Evolutionary conservation across 2,113 vertebrate species (phyloP), one percentile per base, ranked within the genome.

Genomic region (Caranx ignobilis): DNA sequence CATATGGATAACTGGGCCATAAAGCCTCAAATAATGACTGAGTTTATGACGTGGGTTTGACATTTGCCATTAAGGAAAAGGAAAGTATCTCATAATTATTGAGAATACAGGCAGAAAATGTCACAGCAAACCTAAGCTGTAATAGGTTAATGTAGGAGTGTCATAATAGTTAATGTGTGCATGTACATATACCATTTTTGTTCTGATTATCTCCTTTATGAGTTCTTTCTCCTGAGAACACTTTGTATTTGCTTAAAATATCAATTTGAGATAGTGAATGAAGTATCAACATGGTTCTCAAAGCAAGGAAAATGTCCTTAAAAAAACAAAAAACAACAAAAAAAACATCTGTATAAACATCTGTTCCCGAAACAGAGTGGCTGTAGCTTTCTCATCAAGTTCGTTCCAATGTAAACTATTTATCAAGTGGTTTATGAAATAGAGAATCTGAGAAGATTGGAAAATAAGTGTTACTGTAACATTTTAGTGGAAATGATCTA

Each of bases 1-100:
- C 69, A 81, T 69, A 76, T 65, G 60, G 83, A 88, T 39, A 56
- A 74, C 50, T 45, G 56, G 65, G 47, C 76, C 80, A 69, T 59
- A 70, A 57, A 71, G 57, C 45, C 11, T 77, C 56, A 45, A 60
- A 78, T 69, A 78, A 31, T 72, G 74, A 70, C 59, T 57, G 60
- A 72, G 78, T 41, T 50, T 47, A 21, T 18, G 41, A 32, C 21
- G n/a, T 63, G 68, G 77, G 41, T 75, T 79, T 76, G 57, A 50
- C 21, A 26, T 26, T 47, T 2, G 52, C 65, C 57, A 63, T 63
- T 57, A 52, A 73, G 41, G 31, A 63, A 84, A 55, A 61, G 56
- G 76, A 63, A 77, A 1, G 1, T 26, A 26, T 26, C 26, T 26
- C 62, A 43, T 73, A 31, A 65, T 2, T 9, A 55, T 7, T 19